Percentiles rank a stretch among this genome's conserved stretches.
These are phyloP conservation scores for Limanda limanda DNA, from an alignment of 2,113 vertebrate species.

Conservation along the genomic window DNA sequence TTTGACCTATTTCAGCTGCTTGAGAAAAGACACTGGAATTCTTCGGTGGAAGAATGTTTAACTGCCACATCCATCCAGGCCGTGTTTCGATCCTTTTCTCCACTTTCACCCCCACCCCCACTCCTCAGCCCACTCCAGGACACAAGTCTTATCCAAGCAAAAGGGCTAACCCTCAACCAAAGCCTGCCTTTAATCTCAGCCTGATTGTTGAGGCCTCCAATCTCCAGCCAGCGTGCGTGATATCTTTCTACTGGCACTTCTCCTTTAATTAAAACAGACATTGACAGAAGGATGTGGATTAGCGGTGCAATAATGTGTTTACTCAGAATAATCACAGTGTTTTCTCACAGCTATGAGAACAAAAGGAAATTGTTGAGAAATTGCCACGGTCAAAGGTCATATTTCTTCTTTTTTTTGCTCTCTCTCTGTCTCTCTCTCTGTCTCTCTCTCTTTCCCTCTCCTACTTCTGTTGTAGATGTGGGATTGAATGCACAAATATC, in stretches of 20 bases:
- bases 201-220: slow-evolving; percentile 88
- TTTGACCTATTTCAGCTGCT: slow-evolving; percentile 67
- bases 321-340: slow-evolving; percentile 92
- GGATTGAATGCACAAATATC: slow-evolving; percentile 61
- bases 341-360: slow-evolving; percentile 87
- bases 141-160: slow-evolving; percentile 77
- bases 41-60: slow-evolving; percentile 62
- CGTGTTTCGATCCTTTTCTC: slow-evolving; percentile 50
- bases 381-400: slow-evolving; percentile 88
- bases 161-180: slow-evolving; percentile 86
- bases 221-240: slow-evolving; percentile 85
- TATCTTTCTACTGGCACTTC: slow-evolving; percentile 86
- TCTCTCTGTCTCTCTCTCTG: neutral
- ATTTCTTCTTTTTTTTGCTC: slow-evolving; percentile 68
- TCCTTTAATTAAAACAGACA: slow-evolving; percentile 97
- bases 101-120: slow-evolving; percentile 49
- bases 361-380: slow-evolving; percentile 90
- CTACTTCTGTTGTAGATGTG: neutral
- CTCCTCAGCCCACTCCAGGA: slow-evolving; percentile 54
- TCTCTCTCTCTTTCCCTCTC: neutral
- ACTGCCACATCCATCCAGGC: slow-evolving; percentile 54
- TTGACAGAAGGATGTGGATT: slow-evolving; percentile 95
- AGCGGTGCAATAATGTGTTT: slow-evolving; percentile 92
- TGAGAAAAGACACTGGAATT: slow-evolving; percentile 68
- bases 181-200: slow-evolving; percentile 90